Evolutionary conservation across 2,113 vertebrate genomes (phyloP).

Genomic region (Suncus etruscus): DNA sequence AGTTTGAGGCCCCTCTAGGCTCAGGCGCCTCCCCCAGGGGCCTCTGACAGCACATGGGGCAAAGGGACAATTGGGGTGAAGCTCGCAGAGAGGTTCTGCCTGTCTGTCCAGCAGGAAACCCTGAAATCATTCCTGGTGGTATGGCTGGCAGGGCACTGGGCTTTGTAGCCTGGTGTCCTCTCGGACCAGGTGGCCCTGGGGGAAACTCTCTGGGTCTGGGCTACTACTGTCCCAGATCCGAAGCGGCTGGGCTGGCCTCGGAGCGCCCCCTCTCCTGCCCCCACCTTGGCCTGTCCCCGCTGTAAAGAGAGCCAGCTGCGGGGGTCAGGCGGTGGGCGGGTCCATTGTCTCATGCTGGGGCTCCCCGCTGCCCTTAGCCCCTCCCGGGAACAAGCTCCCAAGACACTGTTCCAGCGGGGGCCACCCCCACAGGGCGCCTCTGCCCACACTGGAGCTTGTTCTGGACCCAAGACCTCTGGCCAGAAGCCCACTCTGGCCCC

Average conservation of each 20-base stretch:
- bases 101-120: conserved; percentile 23
- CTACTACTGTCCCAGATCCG: background rate
- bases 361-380: background rate
- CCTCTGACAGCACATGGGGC: conserved; percentile 53
- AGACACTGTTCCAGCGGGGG: background rate
- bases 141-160: conserved; percentile 45
- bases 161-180: conserved; percentile 41
- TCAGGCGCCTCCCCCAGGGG: conserved; percentile 54
- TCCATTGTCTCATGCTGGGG: conserved; percentile 57
- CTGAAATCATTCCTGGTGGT: background rate
- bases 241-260: background rate
- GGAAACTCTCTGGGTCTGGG: background rate
- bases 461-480: background rate
- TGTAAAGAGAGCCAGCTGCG: conserved; percentile 74
- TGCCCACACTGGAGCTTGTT: background rate
- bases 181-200: background rate
- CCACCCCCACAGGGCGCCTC: background rate
- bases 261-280: conserved; percentile 13
- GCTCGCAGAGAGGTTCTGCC: background rate
- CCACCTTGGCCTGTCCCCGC: conserved; percentile 45
- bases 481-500: conserved; percentile 15
- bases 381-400: conserved; percentile 7
- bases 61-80: conserved; percentile 74
- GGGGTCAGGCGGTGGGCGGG: background rate
- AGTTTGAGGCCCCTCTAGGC: conserved; percentile 66